Evolutionary conservation across 1,140 invertebrate species (phyloP).

Genomic region (Triops cancriformis): DNA sequence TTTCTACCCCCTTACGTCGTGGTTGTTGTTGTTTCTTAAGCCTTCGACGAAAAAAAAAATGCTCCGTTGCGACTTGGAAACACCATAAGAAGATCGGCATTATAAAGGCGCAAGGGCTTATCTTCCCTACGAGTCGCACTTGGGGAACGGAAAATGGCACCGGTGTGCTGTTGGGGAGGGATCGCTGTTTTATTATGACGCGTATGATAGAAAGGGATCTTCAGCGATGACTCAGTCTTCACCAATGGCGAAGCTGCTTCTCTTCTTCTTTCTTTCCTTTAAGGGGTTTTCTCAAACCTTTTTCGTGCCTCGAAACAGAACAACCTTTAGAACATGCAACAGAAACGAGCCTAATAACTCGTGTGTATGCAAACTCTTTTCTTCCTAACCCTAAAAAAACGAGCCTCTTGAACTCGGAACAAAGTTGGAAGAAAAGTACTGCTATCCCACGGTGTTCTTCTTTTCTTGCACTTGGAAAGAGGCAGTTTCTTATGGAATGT

Average conservation of each 20-base stretch:
- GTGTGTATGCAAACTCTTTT: neutral
- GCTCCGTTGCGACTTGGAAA: neutral
- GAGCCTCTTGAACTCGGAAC: neutral
- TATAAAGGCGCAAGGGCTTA: neutral
- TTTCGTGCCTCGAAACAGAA: neutral
- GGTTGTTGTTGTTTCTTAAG: neutral
- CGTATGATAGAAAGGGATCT: neutral
- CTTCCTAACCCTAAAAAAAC: neutral
- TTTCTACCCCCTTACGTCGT: neutral
- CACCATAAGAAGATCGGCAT: neutral
- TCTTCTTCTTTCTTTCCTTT: neutral
- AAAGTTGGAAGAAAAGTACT: neutral
- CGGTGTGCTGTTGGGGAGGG: slow-evolving; percentile 1
- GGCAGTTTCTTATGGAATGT: neutral
- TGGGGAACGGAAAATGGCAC: neutral
- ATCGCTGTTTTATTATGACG: neutral
- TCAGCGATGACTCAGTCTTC: neutral
- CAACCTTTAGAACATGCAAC: neutral
- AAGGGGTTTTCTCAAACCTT: neutral
- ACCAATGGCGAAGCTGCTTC: neutral
- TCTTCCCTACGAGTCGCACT: neutral
- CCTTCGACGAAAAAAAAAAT: neutral
- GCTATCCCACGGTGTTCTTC: neutral
- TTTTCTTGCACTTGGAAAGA: neutral
- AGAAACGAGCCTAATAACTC: neutral